phyloP scores from a whole-genome alignment of 2,888 invertebrate species.

The Spisula solida region DNA sequence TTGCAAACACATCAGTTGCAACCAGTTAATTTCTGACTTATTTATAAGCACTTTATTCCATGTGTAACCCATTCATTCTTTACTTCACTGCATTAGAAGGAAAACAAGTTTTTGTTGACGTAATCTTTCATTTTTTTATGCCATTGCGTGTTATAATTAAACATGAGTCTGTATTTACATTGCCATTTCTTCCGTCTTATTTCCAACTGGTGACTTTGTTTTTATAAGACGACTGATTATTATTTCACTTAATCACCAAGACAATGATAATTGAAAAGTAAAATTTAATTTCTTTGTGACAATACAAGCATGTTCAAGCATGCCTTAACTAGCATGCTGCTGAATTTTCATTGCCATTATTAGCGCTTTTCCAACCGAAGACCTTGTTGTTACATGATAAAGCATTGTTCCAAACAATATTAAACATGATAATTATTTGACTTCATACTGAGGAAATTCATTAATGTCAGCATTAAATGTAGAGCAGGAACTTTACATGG shows the following conservation, averaged over 20 bases:
- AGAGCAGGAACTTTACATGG: not conserved
- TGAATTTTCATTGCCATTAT: not conserved
- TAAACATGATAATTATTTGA: not conserved
- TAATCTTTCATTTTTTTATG: too few species aligned
- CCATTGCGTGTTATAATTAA: too few species aligned
- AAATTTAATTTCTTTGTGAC: too few species aligned
- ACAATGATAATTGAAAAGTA: too few species aligned
- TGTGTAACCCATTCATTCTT: not conserved
- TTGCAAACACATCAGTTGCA: not conserved
- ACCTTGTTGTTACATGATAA: not conserved
- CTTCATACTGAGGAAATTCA: not conserved
- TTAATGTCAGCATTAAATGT: not conserved
- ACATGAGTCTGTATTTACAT: too few species aligned
- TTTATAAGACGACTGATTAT: too few species aligned
- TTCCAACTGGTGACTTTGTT: too few species aligned
- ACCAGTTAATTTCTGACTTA: conserved; percentile 6
- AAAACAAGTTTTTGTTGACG: too few species aligned
- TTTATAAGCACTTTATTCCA: not conserved
- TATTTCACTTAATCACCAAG: too few species aligned
- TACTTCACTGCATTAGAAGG: not conserved
- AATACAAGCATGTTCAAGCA: not conserved
- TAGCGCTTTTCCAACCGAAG: not conserved
- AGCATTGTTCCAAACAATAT: not conserved
- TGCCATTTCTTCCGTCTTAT: too few species aligned
- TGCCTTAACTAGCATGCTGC: not conserved